phyloP scores from a whole-genome alignment of 1,140 invertebrate species.

The Paraescarpia echinospica region DNA sequence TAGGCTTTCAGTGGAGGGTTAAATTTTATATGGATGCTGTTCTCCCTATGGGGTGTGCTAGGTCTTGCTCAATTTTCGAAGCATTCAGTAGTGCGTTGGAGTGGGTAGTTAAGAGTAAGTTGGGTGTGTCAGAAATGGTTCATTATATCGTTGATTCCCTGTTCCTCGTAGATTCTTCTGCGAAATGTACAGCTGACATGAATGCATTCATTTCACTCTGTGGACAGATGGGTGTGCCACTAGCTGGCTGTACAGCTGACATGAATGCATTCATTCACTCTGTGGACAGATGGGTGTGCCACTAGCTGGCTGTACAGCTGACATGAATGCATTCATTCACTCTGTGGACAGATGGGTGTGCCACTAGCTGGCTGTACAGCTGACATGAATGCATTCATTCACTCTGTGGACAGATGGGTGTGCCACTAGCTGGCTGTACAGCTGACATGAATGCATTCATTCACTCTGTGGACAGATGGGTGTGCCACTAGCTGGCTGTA shows the following conservation, averaged over 20 bases:
- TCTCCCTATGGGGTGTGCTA: neutral
- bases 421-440: too few relatives aligned
- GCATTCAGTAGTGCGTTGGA: neutral
- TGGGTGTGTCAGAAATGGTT: neutral
- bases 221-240: neutral
- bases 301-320: too few relatives aligned
- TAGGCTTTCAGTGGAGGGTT: neutral
- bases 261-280: too few relatives aligned
- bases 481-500: too few relatives aligned
- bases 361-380: too few relatives aligned
- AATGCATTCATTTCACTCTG: neutral
- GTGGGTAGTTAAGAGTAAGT: neutral
- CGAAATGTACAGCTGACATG: neutral
- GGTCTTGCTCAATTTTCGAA: neutral
- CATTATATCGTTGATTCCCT: neutral
- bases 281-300: too few relatives aligned
- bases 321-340: too few relatives aligned
- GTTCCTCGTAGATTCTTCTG: neutral
- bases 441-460: too few relatives aligned
- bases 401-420: too few relatives aligned
- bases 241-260: neutral
- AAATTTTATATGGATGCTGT: neutral
- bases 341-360: too few relatives aligned
- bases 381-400: too few relatives aligned
- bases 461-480: too few relatives aligned